Evolutionary conservation across 1,140 invertebrate genomes (phyloP), one percentile per base, ranked within the genome.

Genomic region (Neodiprion fabricii): DNA sequence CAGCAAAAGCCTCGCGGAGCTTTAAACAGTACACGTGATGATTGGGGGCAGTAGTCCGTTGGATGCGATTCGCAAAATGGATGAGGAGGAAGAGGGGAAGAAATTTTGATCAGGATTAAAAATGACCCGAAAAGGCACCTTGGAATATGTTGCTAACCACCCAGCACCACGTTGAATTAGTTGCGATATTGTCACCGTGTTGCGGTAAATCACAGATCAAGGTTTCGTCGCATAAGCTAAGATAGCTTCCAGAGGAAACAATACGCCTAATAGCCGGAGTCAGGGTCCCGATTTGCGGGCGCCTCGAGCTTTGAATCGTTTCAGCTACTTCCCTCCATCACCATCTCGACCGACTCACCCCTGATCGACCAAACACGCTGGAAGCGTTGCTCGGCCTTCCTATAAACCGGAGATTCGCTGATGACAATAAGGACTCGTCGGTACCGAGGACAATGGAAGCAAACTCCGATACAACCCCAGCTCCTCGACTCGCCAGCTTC

Each of bases 381-480:
- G 61, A 53, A 48, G 65, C 72, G 5, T 48, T 81, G 74, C 48
- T 48, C 12, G 17, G 67, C 67, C 67, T 69, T 5, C 67, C 17
- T 23, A 69, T 23, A 69, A 47, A 69, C 14, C 67, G 67, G 12
- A 14, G 67, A 21, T 21, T 23, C 67, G 7, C 67, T 21, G 12
- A 12, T 21, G 21, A 69, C 67, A 47, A 47, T 69, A 11, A 69
- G 67, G 21, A 14, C 21, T 21, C 11, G 21, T 11, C 61, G 12
- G 61, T 40, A 40, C 28, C 12, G 67, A 12, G 14, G 48, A 73
- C 74, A 75, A 81, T 79, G 72, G 75, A 76, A 71, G 79, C 78
- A 81, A 81, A 76, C 79, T 80, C 81, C 74, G 80, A 80, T 81
- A 80, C 81, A 81, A 73, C 74, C 77, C 73, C 76, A 76, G 75